Evolutionary conservation across 1,140 invertebrate species (phyloP), one percentile per base, ranked within the genome.

Genomic region (Idris sp.): DNA sequence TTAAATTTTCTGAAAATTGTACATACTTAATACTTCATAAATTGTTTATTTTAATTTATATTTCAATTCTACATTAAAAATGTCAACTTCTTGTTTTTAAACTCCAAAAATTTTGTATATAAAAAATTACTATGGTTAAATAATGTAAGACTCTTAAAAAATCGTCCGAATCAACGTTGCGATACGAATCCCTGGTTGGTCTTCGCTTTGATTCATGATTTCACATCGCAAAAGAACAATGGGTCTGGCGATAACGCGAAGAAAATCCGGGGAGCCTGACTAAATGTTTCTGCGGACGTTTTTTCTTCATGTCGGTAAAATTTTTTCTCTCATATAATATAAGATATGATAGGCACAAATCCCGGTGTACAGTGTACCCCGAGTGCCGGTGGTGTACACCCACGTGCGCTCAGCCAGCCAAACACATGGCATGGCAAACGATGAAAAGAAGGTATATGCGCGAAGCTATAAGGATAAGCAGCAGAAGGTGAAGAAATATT

Each of bases 381-480:
- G 30, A 65, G 46, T 46, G 40, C 64, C 44, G 64, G 73, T 46
- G 54, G 67, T n/a, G n/a, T 77, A 78, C 82, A 82, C 82, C 81
- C 81, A 83, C 82, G 82, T 83, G 82, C 59, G 56, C 74, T 59
- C 61, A 62, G 72, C 58, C 59, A 46, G 61, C 56, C 78, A 71
- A 79, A 79, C 79, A 72, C 75, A 69, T 73, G 68, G 76, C 51
- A 71, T 31, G 41, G 54, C 51, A 43, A 72, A 51, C 62, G 77
- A 72, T 44, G 69, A 69, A 53, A 69, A 62, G 65, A 72, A 76
- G 69, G 6, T 2, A 78, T 76, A 71, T 43, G 64, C 28, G 19
- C 65, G 58, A 41, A 56, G 62, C 54, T 13, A n/a, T n/a, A 22
- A 58, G 73, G 59, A 69, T 69, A 75, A 74, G 65, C 48, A 69